Base-by-base conservation (phyloP, 2,797 vertebrate species). In the Dryobates pubescens region DNA sequence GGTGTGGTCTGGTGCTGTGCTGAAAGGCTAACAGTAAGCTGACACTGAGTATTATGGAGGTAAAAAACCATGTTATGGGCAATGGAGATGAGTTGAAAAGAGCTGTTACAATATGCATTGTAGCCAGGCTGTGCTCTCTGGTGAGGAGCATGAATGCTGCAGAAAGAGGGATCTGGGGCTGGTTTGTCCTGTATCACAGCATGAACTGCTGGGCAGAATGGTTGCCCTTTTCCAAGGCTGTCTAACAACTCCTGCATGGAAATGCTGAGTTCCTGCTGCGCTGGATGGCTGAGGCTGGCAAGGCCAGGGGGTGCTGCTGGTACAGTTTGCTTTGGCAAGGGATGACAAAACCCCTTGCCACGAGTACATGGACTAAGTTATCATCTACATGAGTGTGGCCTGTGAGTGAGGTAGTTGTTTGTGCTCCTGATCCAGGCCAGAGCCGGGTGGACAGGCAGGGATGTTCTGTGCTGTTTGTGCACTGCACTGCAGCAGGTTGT, bases 281-380 rank as follows among this genome's bases (percentile, higher is more conserved):
- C 59, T 36, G 29, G 38, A 27, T 61, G 67, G 51, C 67, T 87
- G 80, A 79, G 70, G 38, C 47, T 86, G 38, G 64, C 92, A 91
- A 63, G 77, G 61, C 57, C 29, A 12, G 41, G 70, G 30, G 24
- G 10, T 47, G 51, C 76, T 71, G 45, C 71, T 78, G 30, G 47
- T 27, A 7, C 26, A 41, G 0, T 71, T 61, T 92, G 11, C 69
- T 82, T 86, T 85, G 80, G 69, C 74, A 62, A 29, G 16, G 56
- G 17, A 34, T 77, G 41, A 30, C 41, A 85, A 30, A 84, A 79
- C 27, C 26, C 75, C 59, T 75, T 72, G 34, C 84, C 38, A 9
- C 41, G 43, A 65, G 4, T 56, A 41, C 20, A 14, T 26, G n/a
- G 38, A n/a, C 57, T 76, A 17, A 78, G 67, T 57, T 23, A 8